Evolutionary conservation across 1,140 invertebrate species (phyloP), one percentile per base, ranked within the genome.

Genomic region (Platyura marginata): DNA sequence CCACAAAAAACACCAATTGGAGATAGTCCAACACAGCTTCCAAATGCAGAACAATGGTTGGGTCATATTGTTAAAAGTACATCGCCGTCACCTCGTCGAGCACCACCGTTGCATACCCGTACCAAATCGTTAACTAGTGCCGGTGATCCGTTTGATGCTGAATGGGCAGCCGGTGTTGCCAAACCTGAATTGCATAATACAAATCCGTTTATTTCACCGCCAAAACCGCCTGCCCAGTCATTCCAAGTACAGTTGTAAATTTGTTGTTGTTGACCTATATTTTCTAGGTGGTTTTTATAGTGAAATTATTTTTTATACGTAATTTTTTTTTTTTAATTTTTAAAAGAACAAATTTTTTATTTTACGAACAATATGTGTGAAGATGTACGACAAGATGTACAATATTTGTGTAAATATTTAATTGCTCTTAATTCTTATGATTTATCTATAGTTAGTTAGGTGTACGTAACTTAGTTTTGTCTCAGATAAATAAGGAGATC

Each of bases 91-190:
- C 63, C 55, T 19, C 65, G 61, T 16, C 58, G 69, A 34, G 64
- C 66, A 15, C 61, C 66, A 4, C 68, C 76, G 20, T 56, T 77
- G 6, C 77, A 79, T 51, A 74, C 79, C 9, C 67, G 72, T 1
- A 67, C 74, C 1, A 66, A 73, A 39, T 73, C 73, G 0, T 45
- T 74, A 5, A 71, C 74, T 40, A 69, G 72, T 11, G 56, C 56
- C 47, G 59, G 62, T 11, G 85, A 91, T 66, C 85, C 85, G 0
- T 89, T 89, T 54, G 82, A 89, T 58, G 82, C 82, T 5, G 85
- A 87, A 52, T 89, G 86, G 85, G 82, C 78, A 2, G 77, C 54
- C 20, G 53, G 52, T 47, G 55, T 61, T 21, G 54, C 56, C 16
- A n/a, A 38, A 38, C 36, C 36, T 10, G 18, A 48, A 44, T 57